These are phyloP conservation scores for Aplysina aerophoba DNA, from an alignment of 37 sponge, comb jelly and placozoan species.

Conservation along the genomic window DNA sequence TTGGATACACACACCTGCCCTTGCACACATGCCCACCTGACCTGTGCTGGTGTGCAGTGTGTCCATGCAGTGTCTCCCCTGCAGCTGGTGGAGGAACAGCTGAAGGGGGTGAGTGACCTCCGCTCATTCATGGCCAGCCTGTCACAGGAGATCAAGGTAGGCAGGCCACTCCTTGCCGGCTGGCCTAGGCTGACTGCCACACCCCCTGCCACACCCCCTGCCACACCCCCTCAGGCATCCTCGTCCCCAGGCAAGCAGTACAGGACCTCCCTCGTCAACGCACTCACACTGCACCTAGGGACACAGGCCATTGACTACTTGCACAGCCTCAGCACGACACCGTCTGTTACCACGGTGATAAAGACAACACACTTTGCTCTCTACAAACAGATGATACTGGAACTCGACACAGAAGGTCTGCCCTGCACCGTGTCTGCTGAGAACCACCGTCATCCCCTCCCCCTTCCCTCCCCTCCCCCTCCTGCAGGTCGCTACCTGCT, in stretches of 20 bases:
- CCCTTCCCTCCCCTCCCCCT: not conserved
- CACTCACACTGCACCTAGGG: conserved; percentile 93
- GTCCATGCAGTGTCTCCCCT: not conserved
- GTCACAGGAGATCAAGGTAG: not conserved
- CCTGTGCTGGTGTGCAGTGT: conserved; percentile 14
- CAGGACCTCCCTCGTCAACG: conserved; percentile 93
- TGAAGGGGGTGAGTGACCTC: not conserved
- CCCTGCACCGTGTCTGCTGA: not conserved
- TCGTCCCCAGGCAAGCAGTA: conserved; percentile 88
- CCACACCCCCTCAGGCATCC: conserved; percentile 56
- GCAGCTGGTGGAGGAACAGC: not conserved
- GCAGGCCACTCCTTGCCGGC: not conserved
- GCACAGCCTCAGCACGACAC: conserved; percentile 75
- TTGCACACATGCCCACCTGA: not conserved
- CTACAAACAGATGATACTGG: conserved; percentile 90
- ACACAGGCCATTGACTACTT: conserved; percentile 90
- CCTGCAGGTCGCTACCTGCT: conserved; percentile 94
- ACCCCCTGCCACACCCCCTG: too few species aligned
- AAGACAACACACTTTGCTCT: conserved; percentile 98
- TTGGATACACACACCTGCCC: too few species aligned
- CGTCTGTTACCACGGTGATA: conserved; percentile 84
- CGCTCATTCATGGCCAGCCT: not conserved
- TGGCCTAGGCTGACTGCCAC: too few species aligned
- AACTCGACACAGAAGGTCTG: conserved; percentile 96
- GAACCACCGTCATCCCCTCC: too few species aligned